Percentiles rank a stretch among this genome's conserved stretches.
phyloP scores from a whole-genome alignment of 2,888 invertebrate genomes.

The Germaria angustata region DNA sequence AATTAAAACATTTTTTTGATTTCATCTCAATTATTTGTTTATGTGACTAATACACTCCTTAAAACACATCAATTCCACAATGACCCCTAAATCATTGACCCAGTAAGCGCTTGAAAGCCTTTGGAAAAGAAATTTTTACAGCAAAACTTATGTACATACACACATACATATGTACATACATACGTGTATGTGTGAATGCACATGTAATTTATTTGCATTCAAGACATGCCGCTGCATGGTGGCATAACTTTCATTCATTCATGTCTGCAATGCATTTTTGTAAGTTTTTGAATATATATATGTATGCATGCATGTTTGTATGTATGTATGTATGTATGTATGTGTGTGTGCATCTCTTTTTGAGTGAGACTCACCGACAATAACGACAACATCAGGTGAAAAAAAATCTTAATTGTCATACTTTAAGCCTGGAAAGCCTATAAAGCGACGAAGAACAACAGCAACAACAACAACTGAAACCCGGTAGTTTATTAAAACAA shows the following conservation, averaged over 20 bases:
- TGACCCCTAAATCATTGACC: conserved; percentile 42
- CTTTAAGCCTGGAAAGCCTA: conserved; percentile 36
- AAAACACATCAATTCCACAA: not conserved
- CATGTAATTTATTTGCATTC: conserved; percentile 50
- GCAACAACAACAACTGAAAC: conserved; percentile 20
- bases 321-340: too few species aligned
- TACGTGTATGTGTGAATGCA: too few species aligned
- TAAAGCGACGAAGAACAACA: not conserved
- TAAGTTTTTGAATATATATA: conserved; percentile 5
- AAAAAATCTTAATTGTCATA: conserved; percentile 52
- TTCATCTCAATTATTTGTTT: not conserved
- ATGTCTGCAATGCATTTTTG: conserved; percentile 50
- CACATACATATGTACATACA: too few species aligned
- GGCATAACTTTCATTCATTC: conserved; percentile 66
- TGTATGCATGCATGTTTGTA: too few species aligned
- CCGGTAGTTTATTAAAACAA: conserved; percentile 65
- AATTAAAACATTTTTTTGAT: too few species aligned
- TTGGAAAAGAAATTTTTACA: not conserved
- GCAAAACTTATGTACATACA: too few species aligned
- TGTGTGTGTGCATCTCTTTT: not conserved
- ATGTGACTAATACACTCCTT: not conserved
- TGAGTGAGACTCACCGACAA: conserved; percentile 44
- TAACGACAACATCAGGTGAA: conserved; percentile 4
- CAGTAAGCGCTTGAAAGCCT: conserved; percentile 40
- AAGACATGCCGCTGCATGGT: conserved; percentile 33